Percentiles rank a stretch among this genome's conserved stretches.
phyloP scores from a whole-genome alignment of 2,888 invertebrate species.

The Eilema caniola region DNA sequence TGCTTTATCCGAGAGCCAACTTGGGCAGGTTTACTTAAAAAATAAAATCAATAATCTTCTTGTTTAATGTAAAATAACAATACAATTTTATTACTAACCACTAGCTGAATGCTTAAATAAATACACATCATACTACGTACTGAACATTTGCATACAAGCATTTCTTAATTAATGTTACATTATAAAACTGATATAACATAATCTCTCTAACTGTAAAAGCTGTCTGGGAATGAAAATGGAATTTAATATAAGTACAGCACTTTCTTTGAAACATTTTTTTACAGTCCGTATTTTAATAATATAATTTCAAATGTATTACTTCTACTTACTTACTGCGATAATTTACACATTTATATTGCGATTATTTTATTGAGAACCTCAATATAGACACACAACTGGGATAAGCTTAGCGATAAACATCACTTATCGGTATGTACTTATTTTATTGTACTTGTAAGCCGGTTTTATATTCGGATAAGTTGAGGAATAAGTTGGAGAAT shows the following conservation, averaged over 20 bases:
- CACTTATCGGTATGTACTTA: slow-evolving; percentile 60
- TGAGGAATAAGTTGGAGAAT: slow-evolving; percentile 43
- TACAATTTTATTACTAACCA: background rate
- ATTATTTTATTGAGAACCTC: background rate
- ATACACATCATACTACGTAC: background rate
- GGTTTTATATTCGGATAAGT: slow-evolving; percentile 55
- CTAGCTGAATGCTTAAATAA: background rate
- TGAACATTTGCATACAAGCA: background rate
- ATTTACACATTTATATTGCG: slow-evolving; percentile 15
- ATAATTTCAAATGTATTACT: background rate
- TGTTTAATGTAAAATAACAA: background rate
- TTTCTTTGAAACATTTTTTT: slow-evolving; percentile 15
- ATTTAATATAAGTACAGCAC: slow-evolving; percentile 15
- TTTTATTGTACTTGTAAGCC: slow-evolving; percentile 58
- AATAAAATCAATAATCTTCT: background rate
- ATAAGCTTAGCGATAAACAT: slow-evolving; percentile 36
- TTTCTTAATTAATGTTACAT: background rate
- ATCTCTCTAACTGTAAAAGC: background rate
- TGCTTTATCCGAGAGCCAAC: background rate
- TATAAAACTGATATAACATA: slow-evolving; percentile 4
- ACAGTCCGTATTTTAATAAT: slow-evolving; percentile 36
- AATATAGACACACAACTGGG: slow-evolving; percentile 44
- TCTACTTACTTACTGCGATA: background rate
- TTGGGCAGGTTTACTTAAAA: background rate
- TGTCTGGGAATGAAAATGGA: background rate